Percentiles rank a stretch among this genome's conserved stretches.
Evolutionary conservation across 2,113 vertebrate genomes (phyloP).

Genomic region (Erythrocercus mccallii): DNA sequence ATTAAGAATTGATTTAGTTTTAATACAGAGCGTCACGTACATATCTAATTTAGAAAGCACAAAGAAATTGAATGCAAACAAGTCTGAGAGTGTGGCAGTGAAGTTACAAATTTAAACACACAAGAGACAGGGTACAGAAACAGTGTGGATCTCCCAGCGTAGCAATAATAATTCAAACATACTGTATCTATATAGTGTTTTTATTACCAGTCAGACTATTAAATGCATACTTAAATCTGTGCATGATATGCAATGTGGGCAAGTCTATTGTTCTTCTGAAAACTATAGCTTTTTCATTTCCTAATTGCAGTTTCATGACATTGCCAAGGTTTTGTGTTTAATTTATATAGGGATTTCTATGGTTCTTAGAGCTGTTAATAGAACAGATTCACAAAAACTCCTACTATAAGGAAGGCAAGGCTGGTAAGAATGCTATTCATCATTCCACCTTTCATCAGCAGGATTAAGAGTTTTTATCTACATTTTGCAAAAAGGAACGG

Average conservation of each 20-base stretch:
- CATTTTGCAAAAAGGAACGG: constrained; percentile 25
- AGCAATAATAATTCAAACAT: constrained; percentile 55
- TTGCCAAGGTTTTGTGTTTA: constrained; percentile 52
- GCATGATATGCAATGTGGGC: constrained; percentile 48
- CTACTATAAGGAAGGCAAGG: constrained; percentile 35
- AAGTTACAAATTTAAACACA: constrained; percentile 57
- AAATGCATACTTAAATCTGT: constrained; percentile 66
- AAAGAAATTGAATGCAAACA: constrained; percentile 54
- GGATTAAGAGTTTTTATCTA: constrained; percentile 65
- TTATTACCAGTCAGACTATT: constrained; percentile 64
- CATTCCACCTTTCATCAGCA: constrained; percentile 52
- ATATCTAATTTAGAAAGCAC: constrained; percentile 39
- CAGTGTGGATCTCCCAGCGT: neutral
- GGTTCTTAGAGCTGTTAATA: constrained; percentile 56
- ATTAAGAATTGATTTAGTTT: constrained; percentile 52
- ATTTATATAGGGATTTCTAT: constrained; percentile 63
- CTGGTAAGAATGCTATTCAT: constrained; percentile 52
- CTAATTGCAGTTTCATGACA: constrained; percentile 64
- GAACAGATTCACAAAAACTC: constrained; percentile 52
- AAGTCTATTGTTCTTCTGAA: constrained; percentile 61
- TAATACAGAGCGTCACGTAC: neutral
- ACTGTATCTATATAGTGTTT: constrained; percentile 65
- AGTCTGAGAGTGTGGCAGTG: neutral
- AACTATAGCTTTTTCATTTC: constrained; percentile 62
- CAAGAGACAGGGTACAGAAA: constrained; percentile 43